Evolutionary conservation across 2,797 vertebrate species (phyloP).

Genomic region (Crenuchus spilurus): DNA sequence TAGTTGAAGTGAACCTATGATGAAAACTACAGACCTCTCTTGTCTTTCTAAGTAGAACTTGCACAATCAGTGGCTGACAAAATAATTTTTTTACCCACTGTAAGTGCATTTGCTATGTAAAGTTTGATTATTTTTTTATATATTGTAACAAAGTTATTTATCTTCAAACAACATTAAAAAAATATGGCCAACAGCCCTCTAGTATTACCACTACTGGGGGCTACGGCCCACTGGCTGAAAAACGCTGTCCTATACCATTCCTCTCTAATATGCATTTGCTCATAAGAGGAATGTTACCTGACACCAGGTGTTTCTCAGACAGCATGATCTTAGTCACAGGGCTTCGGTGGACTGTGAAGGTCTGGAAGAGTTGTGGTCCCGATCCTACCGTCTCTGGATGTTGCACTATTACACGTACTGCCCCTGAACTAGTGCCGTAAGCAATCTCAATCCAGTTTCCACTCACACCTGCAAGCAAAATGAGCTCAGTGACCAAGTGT

Average conservation of each 20-base stretch:
- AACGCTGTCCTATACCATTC: neutral
- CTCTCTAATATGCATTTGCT: neutral
- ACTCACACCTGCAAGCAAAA: constrained; percentile 84
- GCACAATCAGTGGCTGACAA: too few relatives aligned
- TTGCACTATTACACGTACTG: constrained; percentile 94
- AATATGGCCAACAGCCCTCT: too few relatives aligned
- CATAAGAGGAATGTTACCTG: constrained; percentile 76
- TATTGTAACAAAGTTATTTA: too few relatives aligned
- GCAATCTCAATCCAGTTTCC: constrained; percentile 99
- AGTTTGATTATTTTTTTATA: too few relatives aligned
- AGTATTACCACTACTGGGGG: too few relatives aligned
- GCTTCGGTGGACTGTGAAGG: constrained; percentile 95
- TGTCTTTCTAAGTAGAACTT: too few relatives aligned
- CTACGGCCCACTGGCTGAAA: too few relatives aligned
- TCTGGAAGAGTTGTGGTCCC: constrained; percentile 96
- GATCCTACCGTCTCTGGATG: constrained; percentile 96
- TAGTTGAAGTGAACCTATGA: too few relatives aligned
- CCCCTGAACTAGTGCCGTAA: constrained; percentile 95
- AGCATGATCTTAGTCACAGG: constrained; percentile 97
- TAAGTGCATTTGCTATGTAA: too few relatives aligned
- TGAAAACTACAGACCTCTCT: too few relatives aligned
- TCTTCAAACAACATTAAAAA: too few relatives aligned
- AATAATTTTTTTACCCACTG: too few relatives aligned
- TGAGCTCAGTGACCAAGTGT: neutral
- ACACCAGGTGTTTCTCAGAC: constrained; percentile 95